These are phyloP conservation scores for Molothrus aeneus DNA, from an alignment of 2,797 vertebrate genomes.

Conservation along the genomic window DNA sequence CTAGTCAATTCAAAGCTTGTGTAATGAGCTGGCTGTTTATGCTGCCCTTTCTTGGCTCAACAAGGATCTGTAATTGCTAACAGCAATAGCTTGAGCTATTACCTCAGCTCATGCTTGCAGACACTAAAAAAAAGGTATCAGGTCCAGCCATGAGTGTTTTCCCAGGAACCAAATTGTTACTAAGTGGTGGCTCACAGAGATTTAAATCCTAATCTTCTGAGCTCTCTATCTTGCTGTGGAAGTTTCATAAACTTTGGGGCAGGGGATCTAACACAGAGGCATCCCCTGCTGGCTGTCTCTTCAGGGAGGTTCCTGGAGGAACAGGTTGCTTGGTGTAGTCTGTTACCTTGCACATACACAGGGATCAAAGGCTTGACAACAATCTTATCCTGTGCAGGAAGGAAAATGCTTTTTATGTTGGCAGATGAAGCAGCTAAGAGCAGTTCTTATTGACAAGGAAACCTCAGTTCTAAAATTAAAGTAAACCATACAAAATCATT, in stretches of 20 bases:
- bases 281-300: not conserved
- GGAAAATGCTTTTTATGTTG: not conserved
- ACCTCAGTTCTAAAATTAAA: not conserved
- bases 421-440: not conserved
- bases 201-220: not conserved
- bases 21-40: not conserved
- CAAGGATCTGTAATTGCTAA: not conserved
- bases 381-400: not conserved
- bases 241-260: not conserved
- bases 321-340: not conserved
- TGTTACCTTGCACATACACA: not conserved
- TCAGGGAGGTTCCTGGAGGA: not conserved
- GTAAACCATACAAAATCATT: not conserved
- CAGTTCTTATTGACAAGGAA: not conserved
- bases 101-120: not conserved
- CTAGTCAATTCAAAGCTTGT: not conserved
- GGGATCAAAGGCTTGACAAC: not conserved
- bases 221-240: not conserved
- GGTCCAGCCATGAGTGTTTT: not conserved
- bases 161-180: not conserved
- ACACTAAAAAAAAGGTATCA: not conserved
- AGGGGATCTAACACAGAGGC: not conserved
- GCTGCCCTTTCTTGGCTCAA: not conserved
- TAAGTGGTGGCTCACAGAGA: not conserved
- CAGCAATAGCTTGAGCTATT: not conserved